Percentiles rank a stretch among this genome's conserved stretches.
Conservation (phyloP, 2,888 invertebrate species). For the Agonopterix arenella region DNA sequence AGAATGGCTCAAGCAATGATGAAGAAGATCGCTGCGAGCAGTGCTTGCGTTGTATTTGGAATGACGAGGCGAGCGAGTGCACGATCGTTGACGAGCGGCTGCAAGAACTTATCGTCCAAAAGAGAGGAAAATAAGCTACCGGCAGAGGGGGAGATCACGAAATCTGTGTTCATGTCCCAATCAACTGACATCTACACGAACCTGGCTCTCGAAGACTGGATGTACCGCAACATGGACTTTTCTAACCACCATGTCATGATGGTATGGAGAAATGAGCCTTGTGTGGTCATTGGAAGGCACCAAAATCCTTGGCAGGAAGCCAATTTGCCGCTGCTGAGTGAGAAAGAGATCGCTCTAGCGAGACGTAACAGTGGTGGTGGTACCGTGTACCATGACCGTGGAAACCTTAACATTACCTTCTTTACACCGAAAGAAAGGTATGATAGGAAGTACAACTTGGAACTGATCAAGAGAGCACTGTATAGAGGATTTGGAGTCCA, state of each 20-base stretch:
- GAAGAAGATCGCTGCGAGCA: conserved; percentile 55
- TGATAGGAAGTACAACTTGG: conserved; percentile 91
- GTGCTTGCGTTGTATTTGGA: conserved; percentile 55
- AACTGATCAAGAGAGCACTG: conserved; percentile 89
- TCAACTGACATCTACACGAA: conserved; percentile 94
- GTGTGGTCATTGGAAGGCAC: conserved; percentile 96
- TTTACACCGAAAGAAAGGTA: conserved; percentile 90
- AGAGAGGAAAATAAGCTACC: conserved; percentile 44
- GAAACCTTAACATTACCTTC: conserved; percentile 95
- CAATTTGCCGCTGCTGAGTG: conserved; percentile 81
- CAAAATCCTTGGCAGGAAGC: conserved; percentile 98
- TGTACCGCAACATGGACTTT: conserved; percentile 92
- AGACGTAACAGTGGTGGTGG: conserved; percentile 97
- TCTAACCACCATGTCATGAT: conserved; percentile 89
- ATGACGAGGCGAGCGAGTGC: conserved; percentile 54
- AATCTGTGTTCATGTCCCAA: conserved; percentile 94
- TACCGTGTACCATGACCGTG: conserved; percentile 96
- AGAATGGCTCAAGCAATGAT: conserved; percentile 68
- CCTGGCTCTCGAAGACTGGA: conserved; percentile 97
- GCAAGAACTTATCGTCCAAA: conserved; percentile 35
- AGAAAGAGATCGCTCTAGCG: conserved; percentile 84
- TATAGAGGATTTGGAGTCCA: conserved; percentile 88
- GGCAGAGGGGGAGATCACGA: conserved; percentile 78
- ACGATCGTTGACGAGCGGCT: conserved; percentile 42
- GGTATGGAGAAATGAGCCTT: conserved; percentile 95